phyloP scores from a whole-genome alignment of 2,797 vertebrate species.

The Danio albolineatus region DNA sequence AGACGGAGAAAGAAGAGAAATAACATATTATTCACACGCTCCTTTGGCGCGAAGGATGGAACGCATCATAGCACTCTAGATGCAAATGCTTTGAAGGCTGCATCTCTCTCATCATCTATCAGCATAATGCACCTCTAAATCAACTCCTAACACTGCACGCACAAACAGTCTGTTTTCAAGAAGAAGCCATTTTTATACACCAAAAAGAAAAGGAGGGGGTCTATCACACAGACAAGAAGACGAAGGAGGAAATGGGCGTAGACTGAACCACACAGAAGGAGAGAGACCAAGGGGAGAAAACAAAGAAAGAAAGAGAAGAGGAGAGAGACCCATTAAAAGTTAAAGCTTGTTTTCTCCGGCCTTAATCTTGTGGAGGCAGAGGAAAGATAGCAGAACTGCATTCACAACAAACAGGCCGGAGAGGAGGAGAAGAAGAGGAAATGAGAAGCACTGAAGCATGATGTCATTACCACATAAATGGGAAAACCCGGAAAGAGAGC shows the following conservation, averaged over 20 bases:
- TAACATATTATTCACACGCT: slow-evolving; percentile 22
- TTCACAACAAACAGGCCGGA: slow-evolving; percentile 65
- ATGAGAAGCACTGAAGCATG: slow-evolving; percentile 70
- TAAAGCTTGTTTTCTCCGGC: slow-evolving; percentile 49
- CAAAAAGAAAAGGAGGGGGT: background rate
- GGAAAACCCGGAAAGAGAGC: slow-evolving; percentile 50
- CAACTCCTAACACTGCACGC: slow-evolving; percentile 78
- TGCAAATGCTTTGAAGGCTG: slow-evolving; percentile 77
- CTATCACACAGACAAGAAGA: background rate
- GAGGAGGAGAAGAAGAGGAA: slow-evolving; percentile 52
- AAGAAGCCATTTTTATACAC: slow-evolving; percentile 74
- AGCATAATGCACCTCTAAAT: slow-evolving; percentile 81
- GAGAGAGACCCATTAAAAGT: slow-evolving; percentile 44
- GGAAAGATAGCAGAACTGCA: slow-evolving; percentile 60
- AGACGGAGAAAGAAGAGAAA: background rate
- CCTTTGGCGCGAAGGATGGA: background rate
- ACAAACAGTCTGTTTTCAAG: slow-evolving; percentile 71
- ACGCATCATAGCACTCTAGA: slow-evolving; percentile 59
- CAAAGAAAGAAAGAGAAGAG: slow-evolving; percentile 42
- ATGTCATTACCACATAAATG: slow-evolving; percentile 70
- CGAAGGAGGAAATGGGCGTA: background rate
- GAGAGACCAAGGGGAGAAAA: slow-evolving; percentile 10
- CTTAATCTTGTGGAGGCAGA: slow-evolving; percentile 68
- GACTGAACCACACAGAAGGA: background rate
- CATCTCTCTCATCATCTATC: slow-evolving; percentile 71